A percentile compares a stretch with the other conserved stretches of the same genome.
These are phyloP conservation scores for Ernsta delagoae DNA, from an alignment of 2,888 invertebrate species.

Conservation along the genomic window DNA sequence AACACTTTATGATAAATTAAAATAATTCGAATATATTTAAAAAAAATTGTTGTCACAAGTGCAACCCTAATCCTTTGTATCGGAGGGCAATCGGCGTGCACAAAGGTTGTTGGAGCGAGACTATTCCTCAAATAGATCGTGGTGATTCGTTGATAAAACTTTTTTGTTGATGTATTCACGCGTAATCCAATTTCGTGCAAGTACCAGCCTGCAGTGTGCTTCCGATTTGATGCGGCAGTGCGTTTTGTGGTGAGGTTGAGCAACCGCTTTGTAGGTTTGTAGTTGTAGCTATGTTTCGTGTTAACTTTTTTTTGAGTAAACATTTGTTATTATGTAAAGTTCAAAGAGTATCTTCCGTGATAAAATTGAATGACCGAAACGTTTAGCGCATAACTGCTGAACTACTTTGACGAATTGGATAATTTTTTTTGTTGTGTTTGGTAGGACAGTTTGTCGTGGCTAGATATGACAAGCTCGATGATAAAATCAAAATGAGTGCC, in stretches of 20 bases:
- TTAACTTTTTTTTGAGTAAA: neutral
- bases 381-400: too few species aligned
- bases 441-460: too few species aligned
- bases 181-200: constrained; percentile 40
- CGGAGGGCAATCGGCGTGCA: constrained; percentile 49
- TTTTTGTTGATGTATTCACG: constrained; percentile 39
- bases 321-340: neutral
- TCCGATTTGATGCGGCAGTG: constrained; percentile 16
- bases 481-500: too few species aligned
- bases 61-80: constrained; percentile 48
- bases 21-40: too few species aligned
- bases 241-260: constrained; percentile 19
- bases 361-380: too few species aligned
- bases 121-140: constrained; percentile 51
- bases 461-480: too few species aligned
- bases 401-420: too few species aligned
- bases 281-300: neutral
- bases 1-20: too few species aligned
- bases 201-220: constrained; percentile 6
- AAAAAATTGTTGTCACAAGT: too few species aligned
- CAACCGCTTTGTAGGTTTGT: constrained; percentile 1
- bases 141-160: constrained; percentile 42
- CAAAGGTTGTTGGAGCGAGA: constrained; percentile 53
- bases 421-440: too few species aligned
- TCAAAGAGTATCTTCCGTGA: too few species aligned